Base-by-base conservation (phyloP, 2,888 invertebrate genomes). In the Eueremaeus valkanovi region DNA sequence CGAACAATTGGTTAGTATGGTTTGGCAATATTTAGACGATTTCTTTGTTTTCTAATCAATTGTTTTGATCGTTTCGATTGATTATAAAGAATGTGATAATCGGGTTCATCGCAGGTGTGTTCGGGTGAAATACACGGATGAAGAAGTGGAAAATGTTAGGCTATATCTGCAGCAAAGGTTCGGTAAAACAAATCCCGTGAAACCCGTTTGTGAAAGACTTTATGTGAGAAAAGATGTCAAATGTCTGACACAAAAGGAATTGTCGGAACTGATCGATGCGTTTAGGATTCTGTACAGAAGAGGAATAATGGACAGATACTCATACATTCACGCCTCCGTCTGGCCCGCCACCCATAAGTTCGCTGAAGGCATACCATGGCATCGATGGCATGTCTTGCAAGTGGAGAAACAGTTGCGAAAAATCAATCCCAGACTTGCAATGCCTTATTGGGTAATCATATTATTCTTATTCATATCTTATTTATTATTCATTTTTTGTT, bases 381-480 rank as follows among this genome's bases (percentile, higher is more conserved):
- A 68, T 24, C 40, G 68, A 11, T 68, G 68, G 68, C 42, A 40
- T 21, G 31, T 24, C 16, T 6, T 24, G 21, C 24, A 40, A n/a
- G 1, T 68, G 1, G 68, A 68, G 24, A 68, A 42, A 40, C 3
- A 68, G 5, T 8, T 68, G 40, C 8, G 68, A 68, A 40, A 68
- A 24, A 40, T 68, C 21, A 40, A 68, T 40, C 68, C 68, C 1
- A 24, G 16, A 16, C 6, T 68, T 5, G 24, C 68, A 2, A 8
- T 68, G 40, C 68, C 68, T 13, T 68, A 68, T 68, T 68, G 66
- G 66, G 66, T 45, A 45, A 45, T n/a, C n/a, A n/a, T n/a, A n/a
- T n/a, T n/a, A n/a, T 36, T 36, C 11, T 36, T 5, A 36, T 36
- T 36, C 36, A 36, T 8, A 36, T 36, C 6, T 36, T 36, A 36